Base-by-base conservation (phyloP, 2,113 vertebrate genomes). In the Catharus fuscescens region DNA sequence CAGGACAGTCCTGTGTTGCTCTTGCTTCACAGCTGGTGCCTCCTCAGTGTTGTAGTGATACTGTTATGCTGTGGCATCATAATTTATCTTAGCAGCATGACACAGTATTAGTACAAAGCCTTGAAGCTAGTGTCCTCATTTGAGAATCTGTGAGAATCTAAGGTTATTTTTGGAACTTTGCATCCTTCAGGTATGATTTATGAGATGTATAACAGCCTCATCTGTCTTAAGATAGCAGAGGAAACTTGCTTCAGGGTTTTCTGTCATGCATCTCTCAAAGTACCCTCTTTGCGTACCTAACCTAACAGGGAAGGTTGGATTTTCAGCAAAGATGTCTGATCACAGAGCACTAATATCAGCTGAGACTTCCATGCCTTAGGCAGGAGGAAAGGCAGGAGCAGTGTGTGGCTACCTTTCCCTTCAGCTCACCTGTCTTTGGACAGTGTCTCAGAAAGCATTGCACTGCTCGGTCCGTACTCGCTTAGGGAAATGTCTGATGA, bases 381-480 rank as follows among this genome's bases (percentile, higher is more conserved):
- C 50, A n/a, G 60, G 56, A 44, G 72, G 14, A 7, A 2, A 31
- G 64, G 64, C 59, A 66, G 64, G 24, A 78, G 38, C 56, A 29
- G 32, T 5, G 29, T 32, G 32, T 44, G 38, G 26, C 71, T 77
- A 29, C 45, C 21, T 29, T 64, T 77, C 31, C 16, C 42, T 56
- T 42, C 62, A 31, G 64, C 61, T 65, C 25, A 25, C 34, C 53
- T 73, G 29, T 20, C 42, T 26, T 9, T 50, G 45, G 26, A 40
- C 8, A 2, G 23, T 0, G 0, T 67, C 57, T 61, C 80, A 36
- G 56, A 78, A 85, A 45, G 18, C 67, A 8, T 25, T 26, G 24
- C 9, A 0, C 53, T 38, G 25, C 23, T 61, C 52, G 29, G 18
- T n/a, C 3, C 0, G 3, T 56, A 15, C 34, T 86, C 10, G 0